phyloP scores from a whole-genome alignment of 2,113 vertebrate genomes.

The Rhinogobius similis region DNA sequence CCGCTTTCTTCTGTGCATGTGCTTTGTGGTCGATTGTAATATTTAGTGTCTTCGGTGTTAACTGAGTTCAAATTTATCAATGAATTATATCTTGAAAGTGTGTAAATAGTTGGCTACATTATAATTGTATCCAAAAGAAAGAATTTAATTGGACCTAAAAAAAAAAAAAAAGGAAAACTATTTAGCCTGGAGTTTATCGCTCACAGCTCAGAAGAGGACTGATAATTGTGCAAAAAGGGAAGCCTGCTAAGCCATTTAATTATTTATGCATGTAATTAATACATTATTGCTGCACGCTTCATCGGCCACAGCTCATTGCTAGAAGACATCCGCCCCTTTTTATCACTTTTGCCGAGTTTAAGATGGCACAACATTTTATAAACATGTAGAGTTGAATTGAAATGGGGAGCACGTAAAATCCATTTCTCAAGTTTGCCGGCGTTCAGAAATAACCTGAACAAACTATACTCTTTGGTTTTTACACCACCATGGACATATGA shows the following conservation, averaged over 20 bases:
- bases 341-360: neutral
- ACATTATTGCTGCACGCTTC: neutral
- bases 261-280: slow-evolving; percentile 1
- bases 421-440: too few species aligned
- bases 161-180: neutral
- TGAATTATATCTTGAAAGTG: neutral
- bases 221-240: neutral
- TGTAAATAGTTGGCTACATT: too few species aligned
- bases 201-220: neutral
- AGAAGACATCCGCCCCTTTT: neutral
- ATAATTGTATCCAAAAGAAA: too few species aligned
- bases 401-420: neutral
- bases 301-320: neutral
- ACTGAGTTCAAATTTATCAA: neutral
- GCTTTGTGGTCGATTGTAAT: too few species aligned
- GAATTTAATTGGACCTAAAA: neutral
- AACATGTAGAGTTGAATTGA: neutral
- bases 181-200: neutral
- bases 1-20: neutral
- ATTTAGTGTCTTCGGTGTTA: too few species aligned
- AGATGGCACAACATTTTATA: neutral
- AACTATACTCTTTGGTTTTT: too few species aligned
- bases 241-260: neutral
- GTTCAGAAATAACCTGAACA: neutral
- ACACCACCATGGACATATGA: too few species aligned